A percentile compares a stretch with the other conserved stretches of the same genome.
phyloP scores from a whole-genome alignment of 2,113 vertebrate genomes.

The Leptobrachium leishanense region DNA sequence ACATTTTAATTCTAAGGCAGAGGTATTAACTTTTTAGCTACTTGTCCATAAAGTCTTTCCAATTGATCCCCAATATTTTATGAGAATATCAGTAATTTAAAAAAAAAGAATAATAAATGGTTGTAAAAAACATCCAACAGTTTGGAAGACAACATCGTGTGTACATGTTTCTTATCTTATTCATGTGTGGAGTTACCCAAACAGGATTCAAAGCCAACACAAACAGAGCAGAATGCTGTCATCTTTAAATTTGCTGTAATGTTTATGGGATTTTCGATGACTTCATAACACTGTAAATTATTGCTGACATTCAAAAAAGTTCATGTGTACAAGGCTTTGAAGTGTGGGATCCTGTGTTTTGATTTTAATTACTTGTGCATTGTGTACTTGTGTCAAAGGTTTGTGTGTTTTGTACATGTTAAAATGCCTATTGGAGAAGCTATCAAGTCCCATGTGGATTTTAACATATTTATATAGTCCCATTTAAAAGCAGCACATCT shows the following conservation, averaged over 20 bases:
- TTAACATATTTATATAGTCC: too few species aligned
- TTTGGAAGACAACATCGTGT: not conserved
- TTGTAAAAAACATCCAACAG: not conserved
- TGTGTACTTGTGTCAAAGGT: conserved; percentile 13
- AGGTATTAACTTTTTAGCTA: too few species aligned
- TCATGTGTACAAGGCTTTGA: conserved; percentile 12
- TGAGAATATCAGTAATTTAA: too few species aligned
- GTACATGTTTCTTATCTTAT: not conserved
- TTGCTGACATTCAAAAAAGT: conserved; percentile 25
- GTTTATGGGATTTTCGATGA: conserved; percentile 14
- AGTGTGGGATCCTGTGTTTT: conserved; percentile 1
- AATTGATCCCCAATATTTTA: too few species aligned
- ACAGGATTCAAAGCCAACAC: conserved; percentile 31
- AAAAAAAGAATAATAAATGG: too few species aligned
- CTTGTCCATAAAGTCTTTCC: too few species aligned
- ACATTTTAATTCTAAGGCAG: too few species aligned
- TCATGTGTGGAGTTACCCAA: conserved; percentile 36
- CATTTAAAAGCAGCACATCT: too few species aligned
- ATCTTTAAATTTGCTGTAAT: conserved; percentile 25
- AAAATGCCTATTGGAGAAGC: too few species aligned
- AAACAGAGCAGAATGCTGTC: conserved; percentile 32
- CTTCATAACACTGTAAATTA: conserved; percentile 33
- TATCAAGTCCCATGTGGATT: too few species aligned
- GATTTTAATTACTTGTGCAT: not conserved
- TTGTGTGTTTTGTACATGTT: conserved; percentile 1